Conservation (phyloP, 2,113 vertebrate species). For the Ardeotis arabs region DNA sequence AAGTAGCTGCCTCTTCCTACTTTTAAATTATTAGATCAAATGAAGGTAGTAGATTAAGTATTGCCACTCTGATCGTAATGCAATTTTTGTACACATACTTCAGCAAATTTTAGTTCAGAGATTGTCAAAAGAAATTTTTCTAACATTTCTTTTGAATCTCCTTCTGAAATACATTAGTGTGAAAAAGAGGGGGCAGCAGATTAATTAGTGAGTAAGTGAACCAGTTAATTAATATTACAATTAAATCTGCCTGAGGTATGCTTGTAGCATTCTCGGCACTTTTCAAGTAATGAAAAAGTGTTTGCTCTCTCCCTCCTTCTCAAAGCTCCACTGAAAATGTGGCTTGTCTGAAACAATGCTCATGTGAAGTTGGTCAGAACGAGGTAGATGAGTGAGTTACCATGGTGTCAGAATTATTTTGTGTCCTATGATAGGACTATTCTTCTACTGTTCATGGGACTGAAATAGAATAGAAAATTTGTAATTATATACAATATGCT, state of each 20-base stretch:
- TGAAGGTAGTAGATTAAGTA: not conserved
- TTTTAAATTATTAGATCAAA: not conserved
- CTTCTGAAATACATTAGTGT: conserved; percentile 46
- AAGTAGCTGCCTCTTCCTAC: not conserved
- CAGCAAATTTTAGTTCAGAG: not conserved
- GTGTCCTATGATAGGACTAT: conserved; percentile 21
- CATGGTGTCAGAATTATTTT: conserved; percentile 45
- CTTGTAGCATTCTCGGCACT: conserved; percentile 64
- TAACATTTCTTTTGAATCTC: conserved; percentile 26
- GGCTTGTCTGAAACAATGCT: conserved; percentile 28
- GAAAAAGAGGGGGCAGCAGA: conserved; percentile 58
- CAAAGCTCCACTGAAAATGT: not conserved
- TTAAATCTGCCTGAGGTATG: conserved; percentile 72
- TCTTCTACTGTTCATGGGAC: conserved; percentile 23
- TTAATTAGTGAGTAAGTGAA: conserved; percentile 74
- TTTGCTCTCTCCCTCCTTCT: conserved; percentile 51
- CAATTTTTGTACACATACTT: not conserved
- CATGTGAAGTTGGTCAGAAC: conserved; percentile 31
- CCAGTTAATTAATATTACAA: conserved; percentile 76
- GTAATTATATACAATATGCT: conserved; percentile 54
- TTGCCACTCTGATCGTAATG: not conserved
- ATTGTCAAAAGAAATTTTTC: conserved; percentile 20
- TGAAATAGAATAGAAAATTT: conserved; percentile 55
- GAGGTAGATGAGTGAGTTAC: conserved; percentile 28
- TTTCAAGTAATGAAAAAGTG: conserved; percentile 52